A percentile compares a stretch with the other conserved stretches of the same genome.
These are phyloP conservation scores for Anthophora plumipes DNA, from an alignment of 2,888 invertebrate species.

Conservation along the genomic window DNA sequence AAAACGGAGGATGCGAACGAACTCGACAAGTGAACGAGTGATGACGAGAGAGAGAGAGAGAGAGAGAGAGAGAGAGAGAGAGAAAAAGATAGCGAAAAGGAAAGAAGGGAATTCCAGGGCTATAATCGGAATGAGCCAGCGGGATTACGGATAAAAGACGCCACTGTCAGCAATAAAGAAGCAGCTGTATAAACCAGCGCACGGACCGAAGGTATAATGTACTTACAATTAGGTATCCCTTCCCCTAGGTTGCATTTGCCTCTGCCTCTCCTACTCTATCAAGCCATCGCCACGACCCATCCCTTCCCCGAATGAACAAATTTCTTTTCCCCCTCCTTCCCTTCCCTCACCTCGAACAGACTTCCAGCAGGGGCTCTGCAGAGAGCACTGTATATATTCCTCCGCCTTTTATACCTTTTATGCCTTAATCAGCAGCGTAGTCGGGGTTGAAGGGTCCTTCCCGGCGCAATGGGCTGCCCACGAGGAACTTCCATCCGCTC, in stretches of 20 bases:
- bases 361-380: no score
- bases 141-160: constrained; percentile 70
- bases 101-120: constrained; percentile 18
- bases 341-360: no score
- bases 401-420: constrained; percentile 72
- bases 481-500: constrained; percentile 62
- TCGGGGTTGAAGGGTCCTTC: constrained; percentile 68
- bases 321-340: constrained; percentile 63
- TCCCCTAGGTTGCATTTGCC: constrained; percentile 66
- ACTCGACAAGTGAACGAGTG: not conserved
- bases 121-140: constrained; percentile 62
- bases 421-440: constrained; percentile 72
- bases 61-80: no score
- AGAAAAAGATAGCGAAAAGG: no score
- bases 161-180: constrained; percentile 73
- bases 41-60: no score
- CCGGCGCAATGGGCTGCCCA: constrained; percentile 67
- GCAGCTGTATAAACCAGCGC: constrained; percentile 72
- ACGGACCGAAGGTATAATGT: constrained; percentile 72
- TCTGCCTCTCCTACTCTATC: constrained; percentile 20
- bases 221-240: constrained; percentile 74
- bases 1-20: constrained; percentile 27
- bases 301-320: constrained; percentile 55
- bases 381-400: constrained; percentile 60
- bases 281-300: constrained; percentile 2